phyloP scores from a whole-genome alignment of 2,888 invertebrate species.

The Bedellia somnulentella region DNA sequence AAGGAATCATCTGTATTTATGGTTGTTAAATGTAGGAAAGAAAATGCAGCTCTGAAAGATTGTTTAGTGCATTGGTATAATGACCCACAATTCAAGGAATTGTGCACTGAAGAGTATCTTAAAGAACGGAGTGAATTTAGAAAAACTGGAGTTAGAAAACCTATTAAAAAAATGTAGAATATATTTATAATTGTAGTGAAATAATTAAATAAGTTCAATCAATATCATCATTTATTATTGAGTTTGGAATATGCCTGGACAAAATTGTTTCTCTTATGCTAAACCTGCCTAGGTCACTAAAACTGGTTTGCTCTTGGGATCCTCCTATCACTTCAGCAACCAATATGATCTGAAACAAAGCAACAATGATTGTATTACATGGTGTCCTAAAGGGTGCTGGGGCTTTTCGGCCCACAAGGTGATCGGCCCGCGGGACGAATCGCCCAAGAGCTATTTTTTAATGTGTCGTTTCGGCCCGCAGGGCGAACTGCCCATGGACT shows the following conservation, averaged over 20 bases:
- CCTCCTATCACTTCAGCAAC: slow-evolving; percentile 60
- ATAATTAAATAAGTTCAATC: slow-evolving; percentile 24
- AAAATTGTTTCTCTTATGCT: slow-evolving; percentile 67
- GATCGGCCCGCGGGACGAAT: too few relatives aligned
- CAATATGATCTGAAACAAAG: slow-evolving; percentile 64
- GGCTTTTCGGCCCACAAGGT: too few relatives aligned
- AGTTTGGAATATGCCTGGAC: slow-evolving; percentile 56
- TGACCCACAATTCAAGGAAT: slow-evolving; percentile 71
- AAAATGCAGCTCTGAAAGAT: slow-evolving; percentile 68
- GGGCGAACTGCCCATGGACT: too few relatives aligned
- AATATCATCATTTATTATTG: slow-evolving; percentile 38
- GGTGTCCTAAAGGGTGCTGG: too few relatives aligned
- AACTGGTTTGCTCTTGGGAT: slow-evolving; percentile 18
- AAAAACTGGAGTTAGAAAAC: slow-evolving; percentile 73
- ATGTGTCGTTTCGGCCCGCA: too few relatives aligned
- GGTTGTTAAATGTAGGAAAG: slow-evolving; percentile 73
- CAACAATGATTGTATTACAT: too few relatives aligned
- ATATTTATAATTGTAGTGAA: slow-evolving; percentile 18
- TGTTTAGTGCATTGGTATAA: slow-evolving; percentile 78
- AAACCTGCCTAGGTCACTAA: slow-evolving; percentile 50
- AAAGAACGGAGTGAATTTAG: slow-evolving; percentile 80
- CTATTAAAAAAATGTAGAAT: slow-evolving; percentile 41
- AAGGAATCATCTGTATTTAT: slow-evolving; percentile 68
- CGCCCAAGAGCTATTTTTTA: too few relatives aligned
- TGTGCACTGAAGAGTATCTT: slow-evolving; percentile 80